Evolutionary conservation across 2,797 vertebrate species (phyloP).

Genomic region (Lepilemur septentrionalis): DNA sequence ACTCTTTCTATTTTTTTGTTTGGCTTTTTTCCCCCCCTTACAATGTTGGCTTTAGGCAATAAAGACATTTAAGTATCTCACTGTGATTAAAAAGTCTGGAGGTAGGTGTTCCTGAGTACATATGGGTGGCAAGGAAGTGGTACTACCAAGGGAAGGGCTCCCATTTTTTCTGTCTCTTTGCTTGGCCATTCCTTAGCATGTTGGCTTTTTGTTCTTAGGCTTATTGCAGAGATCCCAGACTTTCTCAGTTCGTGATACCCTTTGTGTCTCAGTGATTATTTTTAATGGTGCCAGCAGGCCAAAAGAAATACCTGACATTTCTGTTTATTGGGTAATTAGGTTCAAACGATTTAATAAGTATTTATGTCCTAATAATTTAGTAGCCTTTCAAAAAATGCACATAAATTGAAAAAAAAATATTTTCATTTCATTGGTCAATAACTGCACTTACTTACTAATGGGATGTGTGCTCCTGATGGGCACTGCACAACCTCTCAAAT

Average conservation of each 20-base stretch:
- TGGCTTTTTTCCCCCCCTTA: background rate
- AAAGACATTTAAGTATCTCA: background rate
- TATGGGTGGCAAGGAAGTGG: background rate
- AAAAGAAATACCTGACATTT: background rate
- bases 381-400: background rate
- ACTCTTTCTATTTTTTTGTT: background rate
- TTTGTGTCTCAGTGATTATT: background rate
- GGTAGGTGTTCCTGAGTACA: background rate
- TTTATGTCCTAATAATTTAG: background rate
- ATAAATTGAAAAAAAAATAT: background rate
- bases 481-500: background rate
- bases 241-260: background rate
- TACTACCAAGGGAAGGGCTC: no score
- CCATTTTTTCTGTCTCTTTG: background rate
- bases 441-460: background rate
- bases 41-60: background rate
- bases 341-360: background rate
- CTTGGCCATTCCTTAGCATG: background rate
- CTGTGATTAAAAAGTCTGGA: background rate
- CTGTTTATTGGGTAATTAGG: background rate
- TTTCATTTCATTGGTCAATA: background rate
- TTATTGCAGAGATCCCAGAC: background rate
- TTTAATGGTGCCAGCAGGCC: background rate
- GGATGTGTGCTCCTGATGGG: background rate
- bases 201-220: background rate